Percentiles rank a stretch among this genome's conserved stretches.
Evolutionary conservation across 2,113 vertebrate genomes (phyloP).

Genomic region (Martes martes): DNA sequence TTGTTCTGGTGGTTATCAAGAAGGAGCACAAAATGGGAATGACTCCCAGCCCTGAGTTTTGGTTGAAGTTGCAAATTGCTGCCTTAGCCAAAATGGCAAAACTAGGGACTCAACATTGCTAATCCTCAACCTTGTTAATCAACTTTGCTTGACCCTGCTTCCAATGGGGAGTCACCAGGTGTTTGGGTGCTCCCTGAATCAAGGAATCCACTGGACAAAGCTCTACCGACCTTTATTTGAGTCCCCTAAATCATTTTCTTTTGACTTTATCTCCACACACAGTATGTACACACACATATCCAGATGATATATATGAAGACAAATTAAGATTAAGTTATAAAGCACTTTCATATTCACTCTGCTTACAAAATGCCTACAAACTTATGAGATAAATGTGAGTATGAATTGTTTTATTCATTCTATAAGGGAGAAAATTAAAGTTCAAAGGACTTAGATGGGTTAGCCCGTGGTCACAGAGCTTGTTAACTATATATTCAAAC

Average conservation of each 20-base stretch:
- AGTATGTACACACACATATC: neutral
- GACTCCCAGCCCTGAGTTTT: neutral
- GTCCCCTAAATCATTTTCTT: neutral
- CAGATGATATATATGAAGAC: neutral
- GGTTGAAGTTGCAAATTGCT: neutral
- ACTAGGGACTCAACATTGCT: no score
- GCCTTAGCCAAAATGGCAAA: neutral
- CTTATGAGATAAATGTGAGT: neutral
- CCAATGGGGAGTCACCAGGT: neutral
- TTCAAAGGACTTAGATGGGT: neutral
- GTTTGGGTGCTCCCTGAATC: neutral
- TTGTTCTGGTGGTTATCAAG: neutral
- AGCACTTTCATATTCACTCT: neutral
- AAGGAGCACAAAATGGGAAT: neutral
- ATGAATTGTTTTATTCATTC: neutral
- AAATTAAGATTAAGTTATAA: neutral
- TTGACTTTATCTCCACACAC: neutral
- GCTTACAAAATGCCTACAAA: neutral
- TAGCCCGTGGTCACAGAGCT: neutral
- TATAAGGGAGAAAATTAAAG: neutral
- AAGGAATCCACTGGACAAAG: neutral
- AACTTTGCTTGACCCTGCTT: neutral
- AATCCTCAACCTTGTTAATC: rapidly evolving
- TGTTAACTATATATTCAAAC: neutral
- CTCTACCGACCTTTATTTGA: neutral